Base-by-base conservation (phyloP, 2,797 vertebrate species). In the Oryzias dopingdopingensis region DNA sequence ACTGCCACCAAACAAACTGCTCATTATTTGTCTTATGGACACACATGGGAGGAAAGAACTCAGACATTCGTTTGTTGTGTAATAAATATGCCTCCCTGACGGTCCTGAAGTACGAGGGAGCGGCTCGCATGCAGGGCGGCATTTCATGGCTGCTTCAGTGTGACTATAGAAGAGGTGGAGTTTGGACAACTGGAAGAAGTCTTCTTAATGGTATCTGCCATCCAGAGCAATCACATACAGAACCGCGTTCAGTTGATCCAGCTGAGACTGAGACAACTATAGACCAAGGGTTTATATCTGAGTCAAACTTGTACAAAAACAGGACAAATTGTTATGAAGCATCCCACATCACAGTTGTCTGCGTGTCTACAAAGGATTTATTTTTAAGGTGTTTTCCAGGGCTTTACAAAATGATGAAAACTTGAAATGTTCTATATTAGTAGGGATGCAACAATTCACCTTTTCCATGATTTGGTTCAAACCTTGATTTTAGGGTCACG, bases 101-200 rank as follows among this genome's bases (percentile, higher is more conserved):
- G 26, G 50, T 26, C 42, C 14, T 1, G 14, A 42, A 24, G n/a
- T 37, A 20, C 2, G 14, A 43, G 52, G 18, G 46, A 52, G 49
- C 20, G 48, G 32, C 44, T 26, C 49, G n/a, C 14, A 53, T 42
- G 54, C 59, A 51, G 12, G 6, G 5, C 54, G 57, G 59, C 72
- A 69, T 54, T 65, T 69, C 18, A 42, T 43, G 32, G 46, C 41
- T 46, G 62, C 59, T 56, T 70, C 46, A 55, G 49, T 43, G 42
- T n/a, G 42, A 14, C 41, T 42, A 18, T 13, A 49, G 61, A 5
- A 61, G 20, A 32, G 49, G 42, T 47, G n/a, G 53, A 52, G 60
- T 63, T 70, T 44, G 59, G 53, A 75, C 82, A 83, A 68, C 76
- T 86, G 79, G 56, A 14, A 52, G 6, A 32, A 47, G 68, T 79